Conservation (phyloP, 2,888 invertebrate genomes). For the Rhagonycha lutea region DNA sequence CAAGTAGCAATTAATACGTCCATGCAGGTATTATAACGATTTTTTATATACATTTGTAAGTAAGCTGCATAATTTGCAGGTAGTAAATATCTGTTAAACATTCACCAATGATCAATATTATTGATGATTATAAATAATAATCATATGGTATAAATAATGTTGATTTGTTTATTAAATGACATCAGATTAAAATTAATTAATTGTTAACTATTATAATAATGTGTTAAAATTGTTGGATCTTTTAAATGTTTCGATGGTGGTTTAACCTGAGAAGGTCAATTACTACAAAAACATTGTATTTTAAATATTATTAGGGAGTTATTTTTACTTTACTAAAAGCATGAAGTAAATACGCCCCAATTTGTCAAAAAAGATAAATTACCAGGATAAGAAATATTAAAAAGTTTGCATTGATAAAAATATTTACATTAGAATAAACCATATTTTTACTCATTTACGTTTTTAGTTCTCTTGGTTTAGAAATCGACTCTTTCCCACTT, state of each 20-base stretch:
- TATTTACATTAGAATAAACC: not conserved
- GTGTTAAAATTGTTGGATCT: not conserved
- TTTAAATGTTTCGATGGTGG: not conserved
- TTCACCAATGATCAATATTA: conserved; percentile 7
- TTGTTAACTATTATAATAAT: not conserved
- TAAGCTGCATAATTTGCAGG: conserved; percentile 2
- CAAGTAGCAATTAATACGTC: not conserved
- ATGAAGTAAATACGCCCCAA: not conserved
- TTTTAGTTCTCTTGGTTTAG: not conserved
- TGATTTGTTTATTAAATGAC: conserved; percentile 5
- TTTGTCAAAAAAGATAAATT: not conserved
- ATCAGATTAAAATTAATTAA: not conserved
- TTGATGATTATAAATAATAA: conserved; percentile 8
- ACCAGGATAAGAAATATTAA: not conserved
- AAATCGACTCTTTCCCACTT: not conserved
- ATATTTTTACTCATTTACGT: not conserved
- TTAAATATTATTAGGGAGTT: not conserved
- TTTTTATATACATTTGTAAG: conserved; percentile 6
- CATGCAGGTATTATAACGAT: not conserved
- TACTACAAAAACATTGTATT: not conserved
- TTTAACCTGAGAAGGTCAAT: not conserved
- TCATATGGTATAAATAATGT: not conserved
- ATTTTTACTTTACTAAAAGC: not conserved
- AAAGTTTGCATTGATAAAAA: not conserved
- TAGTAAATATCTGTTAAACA: conserved; percentile 12